phyloP scores from a whole-genome alignment of 2,113 vertebrate species.

The Pangasianodon gigas region DNA sequence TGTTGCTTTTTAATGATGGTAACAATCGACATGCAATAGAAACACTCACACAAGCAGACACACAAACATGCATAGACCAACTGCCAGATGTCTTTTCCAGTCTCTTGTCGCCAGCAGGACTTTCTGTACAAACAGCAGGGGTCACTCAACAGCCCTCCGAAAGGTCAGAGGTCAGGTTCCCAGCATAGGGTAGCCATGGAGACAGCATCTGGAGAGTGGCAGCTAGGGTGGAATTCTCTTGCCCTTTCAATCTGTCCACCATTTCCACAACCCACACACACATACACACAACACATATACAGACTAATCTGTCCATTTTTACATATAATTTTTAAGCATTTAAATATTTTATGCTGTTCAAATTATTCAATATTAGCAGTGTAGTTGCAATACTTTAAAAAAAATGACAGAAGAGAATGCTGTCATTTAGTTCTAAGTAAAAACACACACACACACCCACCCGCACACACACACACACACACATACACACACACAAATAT shows the following conservation, averaged over 20 bases:
- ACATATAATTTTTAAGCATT: background rate
- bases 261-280: constrained; percentile 24
- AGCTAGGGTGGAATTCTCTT: constrained; percentile 53
- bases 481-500: background rate
- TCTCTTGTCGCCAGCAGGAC: constrained; percentile 53
- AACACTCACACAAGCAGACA: constrained; percentile 32
- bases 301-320: background rate
- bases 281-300: constrained; percentile 34
- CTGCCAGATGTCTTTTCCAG: constrained; percentile 73
- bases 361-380: background rate
- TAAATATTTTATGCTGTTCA: background rate
- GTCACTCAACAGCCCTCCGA: constrained; percentile 63
- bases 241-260: constrained; percentile 43
- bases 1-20: constrained; percentile 27
- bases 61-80: constrained; percentile 49
- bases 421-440: background rate
- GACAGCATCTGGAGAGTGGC: constrained; percentile 66
- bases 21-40: constrained; percentile 3
- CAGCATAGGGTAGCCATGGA: constrained; percentile 68
- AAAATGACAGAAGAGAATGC: background rate
- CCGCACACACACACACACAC: background rate
- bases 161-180: constrained; percentile 73
- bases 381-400: background rate
- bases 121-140: constrained; percentile 68
- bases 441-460: background rate